Base-by-base conservation (phyloP, 2,888 invertebrate genomes). In the Tridacna gigas region DNA sequence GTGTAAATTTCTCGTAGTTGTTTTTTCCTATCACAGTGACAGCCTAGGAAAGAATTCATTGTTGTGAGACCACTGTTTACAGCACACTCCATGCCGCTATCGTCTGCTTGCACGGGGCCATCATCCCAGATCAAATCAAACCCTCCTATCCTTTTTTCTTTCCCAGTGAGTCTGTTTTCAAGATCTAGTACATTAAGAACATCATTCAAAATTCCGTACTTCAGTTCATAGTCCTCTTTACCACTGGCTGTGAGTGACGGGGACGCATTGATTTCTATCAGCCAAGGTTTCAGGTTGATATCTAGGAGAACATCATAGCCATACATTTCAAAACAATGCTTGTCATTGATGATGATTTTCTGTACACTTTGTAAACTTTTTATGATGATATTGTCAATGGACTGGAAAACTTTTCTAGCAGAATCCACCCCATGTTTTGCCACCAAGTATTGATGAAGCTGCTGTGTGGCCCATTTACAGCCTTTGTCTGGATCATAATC, bases 271-370 rank as follows among this genome's bases (percentile, higher is more conserved):
- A 96, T 96, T 94, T 96, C 96, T 63, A 96, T 94, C 69, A 96
- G 91, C 96, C 96, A 96, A 94, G 96, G 96, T 89, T 95, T 96
- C 22, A 96, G 93, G 77, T 95, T 92, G n/a, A 94, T 94, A 91
- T 96, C 96, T 28, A 96, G 93, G 2, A 96, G 93, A 61, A 96
- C 95, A 90, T 96, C 96, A 91, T 96, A 96, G 25, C 96, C 96
- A 90, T 96, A 96, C 81, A 96, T 94, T 91, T 96, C 96, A 93
- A 96, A 96, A 88, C 96, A 96, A 90, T 96, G 96, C 79, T 95
- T 95, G 91, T 96, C 96, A 93, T 95, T 92, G 89, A 96, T 95
- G 84, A 95, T 95, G 60, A 95, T 94, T 79, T 95, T 95, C 91
- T 96, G 95, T 22, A 96, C 96, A 86, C 96, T 95, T 86, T 95